Percentiles rank a stretch among this genome's conserved stretches.
phyloP scores from a whole-genome alignment of 2,113 vertebrate genomes.

The Corapipo altera region DNA sequence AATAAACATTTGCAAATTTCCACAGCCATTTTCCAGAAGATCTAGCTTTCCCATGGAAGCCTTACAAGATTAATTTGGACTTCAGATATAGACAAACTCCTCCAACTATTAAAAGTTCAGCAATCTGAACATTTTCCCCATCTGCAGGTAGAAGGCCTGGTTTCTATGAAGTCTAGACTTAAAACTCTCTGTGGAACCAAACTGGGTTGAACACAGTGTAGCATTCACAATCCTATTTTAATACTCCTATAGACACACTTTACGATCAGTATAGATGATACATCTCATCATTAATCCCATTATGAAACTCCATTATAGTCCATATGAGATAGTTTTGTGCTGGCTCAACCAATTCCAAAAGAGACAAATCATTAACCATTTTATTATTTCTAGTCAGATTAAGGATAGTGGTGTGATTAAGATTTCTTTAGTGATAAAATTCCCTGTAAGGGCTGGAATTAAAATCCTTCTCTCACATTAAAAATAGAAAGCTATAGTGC shows the following conservation, averaged over 20 bases:
- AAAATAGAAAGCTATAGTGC: background rate
- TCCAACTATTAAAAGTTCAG: background rate
- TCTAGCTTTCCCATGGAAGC: background rate
- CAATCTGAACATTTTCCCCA: background rate
- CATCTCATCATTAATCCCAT: background rate
- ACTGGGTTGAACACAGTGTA: background rate
- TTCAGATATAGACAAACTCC: background rate
- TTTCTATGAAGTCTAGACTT: background rate
- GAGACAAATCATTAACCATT: background rate
- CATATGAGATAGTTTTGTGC: background rate
- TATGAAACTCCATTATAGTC: constrained; percentile 10
- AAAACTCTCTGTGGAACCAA: background rate
- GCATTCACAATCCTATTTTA: background rate
- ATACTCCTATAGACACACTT: background rate
- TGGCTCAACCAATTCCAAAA: background rate
- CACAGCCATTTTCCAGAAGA: background rate
- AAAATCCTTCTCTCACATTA: background rate
- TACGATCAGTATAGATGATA: background rate
- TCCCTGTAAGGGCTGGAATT: background rate
- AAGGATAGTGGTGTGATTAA: background rate
- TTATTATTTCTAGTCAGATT: background rate
- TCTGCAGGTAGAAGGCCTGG: background rate
- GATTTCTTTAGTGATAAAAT: background rate
- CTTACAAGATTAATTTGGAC: background rate
- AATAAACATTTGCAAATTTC: background rate